Base-by-base conservation (phyloP, 23 tunicate species). In the Clavelina lepadiformis region DNA sequence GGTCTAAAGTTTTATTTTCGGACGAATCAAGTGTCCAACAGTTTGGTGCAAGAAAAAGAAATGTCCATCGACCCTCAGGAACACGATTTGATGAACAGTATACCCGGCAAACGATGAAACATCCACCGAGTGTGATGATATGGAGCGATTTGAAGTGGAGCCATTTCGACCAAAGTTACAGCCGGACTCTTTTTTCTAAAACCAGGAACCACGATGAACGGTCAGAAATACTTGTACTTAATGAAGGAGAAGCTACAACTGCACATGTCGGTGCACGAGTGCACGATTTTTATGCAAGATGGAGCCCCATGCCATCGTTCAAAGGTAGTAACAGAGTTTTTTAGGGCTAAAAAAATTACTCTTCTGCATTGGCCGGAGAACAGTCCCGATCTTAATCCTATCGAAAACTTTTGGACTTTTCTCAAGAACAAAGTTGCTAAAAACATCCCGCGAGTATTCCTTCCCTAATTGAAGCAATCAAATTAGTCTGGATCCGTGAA, bases 21-120 rank as follows among this genome's bases (percentile, higher is more conserved):
- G 57, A 66, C 25, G 72, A 66, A 66, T 66, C 72, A 22, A 46
- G 56, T 35, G 7, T 46, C 33, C 72, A 66, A 28, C 72, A 66
- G 45, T 66, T 66, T 28, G 57, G 30, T 21, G 35, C 24, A 8
- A 34, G 72, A 18, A 46, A 66, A 20, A 46, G 57, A 26, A 37
- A 66, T 46, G 72, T 66, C 44, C 72, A 57, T 33, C 26, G 72
- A 46, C 72, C 72, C 33, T 5, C 35, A 46, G 57, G 57, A 66
- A 66, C 26, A 46, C 41, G 57, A 22, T 66, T 66, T 46, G 35
- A 45, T 25, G 46, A 66, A 26, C 33, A 26, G 35, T 66, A 66
- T 36, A 66, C 72, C 35, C 30, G 28, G 7, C 6, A 44, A 45
- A 66, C 72, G 3, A 28, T 66, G 72, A 66, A 66, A 66, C 72